phyloP scores from a whole-genome alignment of 2,113 vertebrate genomes.

The Periophthalmus modestus region DNA sequence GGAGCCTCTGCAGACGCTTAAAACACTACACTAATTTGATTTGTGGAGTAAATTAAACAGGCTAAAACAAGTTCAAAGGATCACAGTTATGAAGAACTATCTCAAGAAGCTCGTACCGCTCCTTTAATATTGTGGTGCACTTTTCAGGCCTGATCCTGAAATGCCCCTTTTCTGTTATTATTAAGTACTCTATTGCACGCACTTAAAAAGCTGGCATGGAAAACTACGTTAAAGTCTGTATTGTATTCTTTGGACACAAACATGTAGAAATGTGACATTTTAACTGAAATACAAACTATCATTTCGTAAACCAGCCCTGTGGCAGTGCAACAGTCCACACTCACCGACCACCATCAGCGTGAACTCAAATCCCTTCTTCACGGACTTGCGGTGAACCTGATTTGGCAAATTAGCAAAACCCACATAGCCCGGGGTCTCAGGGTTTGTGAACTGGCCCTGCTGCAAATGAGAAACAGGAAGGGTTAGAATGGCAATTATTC shows the following conservation, averaged over 20 bases:
- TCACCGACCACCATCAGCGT: conserved; percentile 99
- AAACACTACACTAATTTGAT: not conserved
- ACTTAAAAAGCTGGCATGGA: not conserved
- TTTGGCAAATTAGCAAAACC: conserved; percentile 98
- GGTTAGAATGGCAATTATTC: not conserved
- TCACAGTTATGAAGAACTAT: no score
- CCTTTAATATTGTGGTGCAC: no score
- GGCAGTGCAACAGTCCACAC: conserved; percentile 39
- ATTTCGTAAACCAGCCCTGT: conserved; percentile 18
- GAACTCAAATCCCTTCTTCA: conserved; percentile 98
- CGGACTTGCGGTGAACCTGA: conserved; percentile 98
- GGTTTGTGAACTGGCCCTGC: conserved; percentile 92
- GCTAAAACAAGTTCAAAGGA: no score
- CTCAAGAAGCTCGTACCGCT: no score
- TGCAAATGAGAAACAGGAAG: conserved; percentile 56
- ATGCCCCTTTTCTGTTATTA: not conserved
- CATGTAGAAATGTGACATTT: not conserved
- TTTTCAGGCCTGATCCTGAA: not conserved
- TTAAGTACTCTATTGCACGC: not conserved
- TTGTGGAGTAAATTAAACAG: no score
- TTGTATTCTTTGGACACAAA: not conserved
- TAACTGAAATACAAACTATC: conserved; percentile 10
- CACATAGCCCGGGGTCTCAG: conserved; percentile 97
- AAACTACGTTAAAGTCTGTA: not conserved
- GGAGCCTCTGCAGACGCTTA: not conserved